Conservation (phyloP, 2,797 vertebrate species). For the Lophotriccus pileatus region DNA sequence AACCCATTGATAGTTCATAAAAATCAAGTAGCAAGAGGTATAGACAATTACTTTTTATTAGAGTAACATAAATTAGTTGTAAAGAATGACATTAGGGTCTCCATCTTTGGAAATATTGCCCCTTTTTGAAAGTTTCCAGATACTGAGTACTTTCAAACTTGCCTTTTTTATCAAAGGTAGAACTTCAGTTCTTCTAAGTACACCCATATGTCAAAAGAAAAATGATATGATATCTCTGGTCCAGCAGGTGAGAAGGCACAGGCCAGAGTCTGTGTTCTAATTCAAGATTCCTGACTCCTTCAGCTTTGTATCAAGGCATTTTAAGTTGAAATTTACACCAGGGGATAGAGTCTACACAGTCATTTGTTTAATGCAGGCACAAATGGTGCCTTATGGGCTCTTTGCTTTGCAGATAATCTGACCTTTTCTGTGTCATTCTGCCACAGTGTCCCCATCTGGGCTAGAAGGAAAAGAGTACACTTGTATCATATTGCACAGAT, state of each 20-base stretch:
- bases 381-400: constrained; percentile 26
- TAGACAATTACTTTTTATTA: background rate
- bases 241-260: background rate
- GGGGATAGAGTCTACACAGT: background rate
- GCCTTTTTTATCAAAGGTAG: background rate
- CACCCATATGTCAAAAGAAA: background rate
- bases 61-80: background rate
- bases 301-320: constrained; percentile 4
- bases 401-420: constrained; percentile 21
- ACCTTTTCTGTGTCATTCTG: constrained; percentile 39
- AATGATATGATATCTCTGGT: background rate
- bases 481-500: constrained; percentile 49
- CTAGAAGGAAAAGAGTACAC: constrained; percentile 14
- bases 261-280: background rate
- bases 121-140: background rate
- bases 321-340: constrained; percentile 36
- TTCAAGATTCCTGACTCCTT: background rate
- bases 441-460: constrained; percentile 17
- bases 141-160: background rate
- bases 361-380: constrained; percentile 16
- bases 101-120: background rate
- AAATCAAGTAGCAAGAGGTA: background rate
- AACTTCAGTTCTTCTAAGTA: background rate
- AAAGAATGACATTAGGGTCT: background rate
- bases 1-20: background rate